Evolutionary conservation across 2,888 invertebrate genomes (phyloP).

Genomic region (Exocentrus adspersus): DNA sequence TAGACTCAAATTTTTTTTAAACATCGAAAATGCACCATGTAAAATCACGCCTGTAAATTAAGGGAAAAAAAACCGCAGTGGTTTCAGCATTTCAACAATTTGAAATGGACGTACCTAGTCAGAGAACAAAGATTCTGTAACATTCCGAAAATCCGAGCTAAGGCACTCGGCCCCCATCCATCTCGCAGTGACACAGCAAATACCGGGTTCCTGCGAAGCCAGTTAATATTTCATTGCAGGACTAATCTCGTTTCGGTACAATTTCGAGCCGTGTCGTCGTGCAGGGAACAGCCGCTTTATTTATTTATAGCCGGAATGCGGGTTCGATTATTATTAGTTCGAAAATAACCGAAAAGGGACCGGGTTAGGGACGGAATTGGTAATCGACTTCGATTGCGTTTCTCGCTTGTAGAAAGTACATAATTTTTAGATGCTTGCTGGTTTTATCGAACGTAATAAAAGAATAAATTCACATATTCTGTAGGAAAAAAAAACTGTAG

Average conservation of each 20-base stretch:
- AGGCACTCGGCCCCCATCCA: neutral
- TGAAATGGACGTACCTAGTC: too few species aligned
- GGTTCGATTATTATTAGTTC: neutral
- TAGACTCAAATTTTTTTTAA: too few species aligned
- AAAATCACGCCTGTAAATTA: too few species aligned
- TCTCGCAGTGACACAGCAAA: neutral
- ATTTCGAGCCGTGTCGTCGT: neutral
- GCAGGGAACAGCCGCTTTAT: neutral
- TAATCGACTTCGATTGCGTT: neutral
- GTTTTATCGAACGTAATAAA: too few species aligned
- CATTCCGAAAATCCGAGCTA: neutral
- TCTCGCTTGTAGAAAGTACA: too few species aligned
- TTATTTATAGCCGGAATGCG: neutral
- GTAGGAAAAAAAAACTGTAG: too few species aligned
- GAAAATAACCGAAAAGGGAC: neutral
- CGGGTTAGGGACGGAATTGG: neutral
- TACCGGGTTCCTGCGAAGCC: neutral
- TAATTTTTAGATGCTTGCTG: too few species aligned
- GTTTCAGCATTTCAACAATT: too few species aligned
- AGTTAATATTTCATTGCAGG: neutral
- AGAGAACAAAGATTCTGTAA: too few species aligned
- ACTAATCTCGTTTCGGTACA: neutral
- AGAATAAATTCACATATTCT: too few species aligned
- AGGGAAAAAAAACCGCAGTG: too few species aligned
- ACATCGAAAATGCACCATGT: too few species aligned